Evolutionary conservation across 2,113 vertebrate genomes (phyloP), one percentile per base, ranked within the genome.

Genomic region (Rhynchopsitta pachyrhyncha): DNA sequence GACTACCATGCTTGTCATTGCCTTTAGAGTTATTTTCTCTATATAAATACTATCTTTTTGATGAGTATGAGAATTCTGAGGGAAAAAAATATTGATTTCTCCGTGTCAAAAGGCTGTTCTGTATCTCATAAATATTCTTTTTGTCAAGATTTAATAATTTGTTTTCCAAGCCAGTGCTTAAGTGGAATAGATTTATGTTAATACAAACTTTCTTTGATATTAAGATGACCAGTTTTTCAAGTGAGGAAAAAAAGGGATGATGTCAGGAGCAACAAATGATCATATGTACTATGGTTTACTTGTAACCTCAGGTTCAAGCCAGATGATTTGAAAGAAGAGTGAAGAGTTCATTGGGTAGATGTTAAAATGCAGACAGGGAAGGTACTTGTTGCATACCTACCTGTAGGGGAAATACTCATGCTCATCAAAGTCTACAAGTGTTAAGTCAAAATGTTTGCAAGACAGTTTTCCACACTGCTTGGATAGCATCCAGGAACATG

Each of bases 111-210:
- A 95, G 92, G 68, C 82, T 96, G 82, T 97, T 89, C 85, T 78
- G 19, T 68, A 67, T 60, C 82, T 88, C 84, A 85, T 95, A 95
- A 97, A 95, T 97, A 97, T 39, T 96, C 84, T 92, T 97, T 92
- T 95, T 97, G 97, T 97, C 57, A 95, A 79, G 76, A 67, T 95
- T 67, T 96, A 95, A 87, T 97, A 79, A 94, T 96, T 94, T 31
- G 14, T 96, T 92, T 70, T 91, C 79, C 28, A 90, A 97, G 94
- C 74, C 55, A 81, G 47, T 91, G 88, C 92, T 92, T 95, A 94
- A 95, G 75, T 95, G 78, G 90, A 96, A 95, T 90, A 95, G 96
- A 97, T 97, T 96, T 97, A 95, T 90, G 83, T 92, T 95, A 96
- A 97, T 95, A 87, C 62, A 94, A 82, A 95, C n/a, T 96, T 92